A percentile compares a stretch with the other conserved stretches of the same genome.
phyloP scores from a whole-genome alignment of 37 sponge, comb jelly and placozoan species.

The Dysidea cf. avara region DNA sequence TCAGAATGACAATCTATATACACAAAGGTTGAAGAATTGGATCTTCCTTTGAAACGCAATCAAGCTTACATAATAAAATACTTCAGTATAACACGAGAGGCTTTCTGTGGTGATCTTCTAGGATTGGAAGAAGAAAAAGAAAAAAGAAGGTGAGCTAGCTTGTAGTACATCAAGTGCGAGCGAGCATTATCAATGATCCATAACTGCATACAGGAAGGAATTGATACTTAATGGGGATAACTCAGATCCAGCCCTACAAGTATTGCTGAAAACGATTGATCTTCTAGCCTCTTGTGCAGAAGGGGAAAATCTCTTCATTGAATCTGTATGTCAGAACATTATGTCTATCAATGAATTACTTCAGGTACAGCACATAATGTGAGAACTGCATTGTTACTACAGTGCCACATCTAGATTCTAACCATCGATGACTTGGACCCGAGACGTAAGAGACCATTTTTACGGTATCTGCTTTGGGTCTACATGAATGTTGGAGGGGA shows the following conservation, averaged over 20 bases:
- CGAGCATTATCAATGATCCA: no score
- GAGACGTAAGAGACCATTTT: conserved; percentile 41
- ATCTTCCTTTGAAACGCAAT: conserved; percentile 68
- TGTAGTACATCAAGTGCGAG: no score
- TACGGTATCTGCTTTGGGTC: conserved; percentile 52
- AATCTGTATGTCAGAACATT: conserved; percentile 79
- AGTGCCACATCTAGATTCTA: background rate
- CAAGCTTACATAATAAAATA: conserved; percentile 57
- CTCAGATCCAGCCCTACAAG: conserved; percentile 9
- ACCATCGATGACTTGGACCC: background rate
- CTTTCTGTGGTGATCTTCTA: conserved; percentile 36
- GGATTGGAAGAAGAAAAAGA: conserved; percentile 21
- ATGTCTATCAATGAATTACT: conserved; percentile 45
- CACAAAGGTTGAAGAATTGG: conserved; percentile 59
- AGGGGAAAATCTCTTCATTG: conserved; percentile 74
- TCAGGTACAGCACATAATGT: no score
- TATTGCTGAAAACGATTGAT: conserved; percentile 51
- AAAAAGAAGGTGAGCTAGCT: background rate
- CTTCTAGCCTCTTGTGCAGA: conserved; percentile 77
- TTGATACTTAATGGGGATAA: background rate
- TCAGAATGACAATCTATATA: conserved; percentile 56
- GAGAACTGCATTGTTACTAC: no score
- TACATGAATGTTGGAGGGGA: conserved; percentile 41
- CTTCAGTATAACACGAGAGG: conserved; percentile 40
- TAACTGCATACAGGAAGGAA: no score